Base-by-base conservation (phyloP, 2,113 vertebrate genomes). In the Catharus minimus region DNA sequence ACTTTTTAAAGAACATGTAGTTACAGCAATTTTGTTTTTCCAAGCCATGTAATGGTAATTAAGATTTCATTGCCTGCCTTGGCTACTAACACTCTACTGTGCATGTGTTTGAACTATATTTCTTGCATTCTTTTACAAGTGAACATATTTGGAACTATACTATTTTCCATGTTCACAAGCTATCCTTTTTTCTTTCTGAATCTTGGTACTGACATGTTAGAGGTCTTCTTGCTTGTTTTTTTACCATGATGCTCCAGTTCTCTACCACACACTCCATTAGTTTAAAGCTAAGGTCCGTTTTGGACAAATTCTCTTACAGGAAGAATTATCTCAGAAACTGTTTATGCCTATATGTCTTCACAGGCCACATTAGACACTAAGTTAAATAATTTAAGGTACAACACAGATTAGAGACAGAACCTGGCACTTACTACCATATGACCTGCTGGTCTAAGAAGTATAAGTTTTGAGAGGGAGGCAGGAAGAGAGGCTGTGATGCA, bases 231-330 rank as follows among this genome's bases (percentile, higher is more conserved):
- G 26, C 10, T 28, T 30, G 9, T 26, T 18, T 49, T 74, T 86
- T 76, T 15, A 11, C 13, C 47, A 16, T 9, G 2, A 2, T 67
- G 33, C 19, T 58, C 28, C 47, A 23, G 8, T 88, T 78, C 36
- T 38, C 20, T 9, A 57, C 2, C 1, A 7, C 30, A 33, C 6
- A 33, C 1, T 5, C 5, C 38, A 23, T 44, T 33, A 36, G 7
- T 75, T 67, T 82, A 36, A 52, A 79, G 10, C 18, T 41, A 53
- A 53, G 10, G 10, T 56, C 21, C 23, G 20, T 4, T 67, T 71
- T 30, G 27, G 43, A 62, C 10, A 9, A 76, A 39, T 0, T 1
- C 3, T 49, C 30, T 44, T 44, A 9, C 2, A 46, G 24, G 33
- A 60, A 55, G 23, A 64, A 38, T 7, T 44, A 75, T 62, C 30